Evolutionary conservation across 2,888 invertebrate genomes (phyloP).

Genomic region (Ormyrus thymus): DNA sequence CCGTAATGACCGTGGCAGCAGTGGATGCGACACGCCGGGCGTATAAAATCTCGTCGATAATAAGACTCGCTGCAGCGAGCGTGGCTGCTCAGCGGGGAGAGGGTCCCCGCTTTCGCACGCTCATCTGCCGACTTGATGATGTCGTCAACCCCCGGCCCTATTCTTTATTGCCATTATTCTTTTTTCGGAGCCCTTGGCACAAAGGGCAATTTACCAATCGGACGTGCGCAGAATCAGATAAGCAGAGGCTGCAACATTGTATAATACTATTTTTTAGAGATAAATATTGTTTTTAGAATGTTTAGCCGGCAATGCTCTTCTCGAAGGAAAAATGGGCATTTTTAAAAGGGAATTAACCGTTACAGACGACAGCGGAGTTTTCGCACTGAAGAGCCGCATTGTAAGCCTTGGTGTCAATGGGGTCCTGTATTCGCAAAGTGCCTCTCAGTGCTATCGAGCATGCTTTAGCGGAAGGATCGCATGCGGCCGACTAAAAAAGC

Average conservation of each 20-base stretch:
- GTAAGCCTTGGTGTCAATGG: slow-evolving; percentile 29
- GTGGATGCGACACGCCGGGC: neutral
- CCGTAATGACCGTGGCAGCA: slow-evolving; percentile 5
- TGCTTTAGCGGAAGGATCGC: slow-evolving; percentile 8
- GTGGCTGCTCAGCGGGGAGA: no score
- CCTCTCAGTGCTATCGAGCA: neutral
- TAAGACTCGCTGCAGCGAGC: no score
- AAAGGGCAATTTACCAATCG: no score
- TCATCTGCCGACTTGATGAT: slow-evolving; percentile 26
- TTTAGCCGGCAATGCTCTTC: neutral
- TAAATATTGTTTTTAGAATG: no score
- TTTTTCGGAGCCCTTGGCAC: neutral
- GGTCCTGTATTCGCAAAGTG: slow-evolving; percentile 28
- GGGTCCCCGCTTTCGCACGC: slow-evolving; percentile 8
- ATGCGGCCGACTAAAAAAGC: neutral
- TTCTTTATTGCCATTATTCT: neutral
- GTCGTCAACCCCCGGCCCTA: slow-evolving; percentile 3
- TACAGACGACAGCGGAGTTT: neutral
- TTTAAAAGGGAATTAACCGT: neutral
- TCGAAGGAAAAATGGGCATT: neutral
- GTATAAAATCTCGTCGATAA: slow-evolving; percentile 39
- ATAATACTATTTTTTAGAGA: no score
- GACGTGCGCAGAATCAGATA: neutral
- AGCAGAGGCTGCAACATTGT: neutral
- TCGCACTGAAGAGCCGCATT: slow-evolving; percentile 13